phyloP scores from a whole-genome alignment of 2,113 vertebrate genomes.

The Poeciliopsis turrubarensis region DNA sequence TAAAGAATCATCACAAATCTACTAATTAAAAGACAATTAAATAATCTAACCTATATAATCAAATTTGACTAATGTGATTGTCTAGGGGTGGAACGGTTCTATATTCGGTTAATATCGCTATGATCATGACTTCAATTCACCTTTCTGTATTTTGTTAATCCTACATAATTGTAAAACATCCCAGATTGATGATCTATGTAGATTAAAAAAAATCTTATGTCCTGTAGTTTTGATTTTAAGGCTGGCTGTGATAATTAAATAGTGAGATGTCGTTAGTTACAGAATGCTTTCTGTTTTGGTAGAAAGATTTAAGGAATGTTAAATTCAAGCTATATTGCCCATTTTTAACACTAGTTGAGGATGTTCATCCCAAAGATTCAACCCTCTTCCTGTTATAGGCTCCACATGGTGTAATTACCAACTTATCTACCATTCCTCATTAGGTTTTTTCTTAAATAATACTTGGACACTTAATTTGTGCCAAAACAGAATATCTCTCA shows the following conservation, averaged over 20 bases:
- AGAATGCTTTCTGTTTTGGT: too few species aligned
- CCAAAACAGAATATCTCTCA: not conserved
- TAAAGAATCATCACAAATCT: not conserved
- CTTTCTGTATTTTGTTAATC: not conserved
- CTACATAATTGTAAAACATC: not conserved
- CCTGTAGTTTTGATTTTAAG: too few species aligned
- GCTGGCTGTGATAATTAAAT: too few species aligned
- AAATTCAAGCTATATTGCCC: too few species aligned
- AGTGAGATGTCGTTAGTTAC: too few species aligned
- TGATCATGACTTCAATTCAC: not conserved
- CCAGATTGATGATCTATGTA: not conserved
- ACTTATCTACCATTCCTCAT: too few species aligned
- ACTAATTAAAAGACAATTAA: not conserved
- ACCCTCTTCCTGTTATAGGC: too few species aligned
- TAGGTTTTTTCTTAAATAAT: too few species aligned
- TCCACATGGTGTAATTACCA: too few species aligned
- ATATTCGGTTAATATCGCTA: not conserved
- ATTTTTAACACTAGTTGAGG: not conserved
- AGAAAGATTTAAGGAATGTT: too few species aligned
- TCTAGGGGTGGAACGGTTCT: not conserved
- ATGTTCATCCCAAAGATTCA: not conserved
- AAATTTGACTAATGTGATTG: not conserved
- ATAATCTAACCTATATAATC: too few species aligned
- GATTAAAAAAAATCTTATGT: not conserved
- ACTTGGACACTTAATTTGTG: too few species aligned